Evolutionary conservation across 2,797 vertebrate genomes (phyloP).

Genomic region (Girardinus metallicus): DNA sequence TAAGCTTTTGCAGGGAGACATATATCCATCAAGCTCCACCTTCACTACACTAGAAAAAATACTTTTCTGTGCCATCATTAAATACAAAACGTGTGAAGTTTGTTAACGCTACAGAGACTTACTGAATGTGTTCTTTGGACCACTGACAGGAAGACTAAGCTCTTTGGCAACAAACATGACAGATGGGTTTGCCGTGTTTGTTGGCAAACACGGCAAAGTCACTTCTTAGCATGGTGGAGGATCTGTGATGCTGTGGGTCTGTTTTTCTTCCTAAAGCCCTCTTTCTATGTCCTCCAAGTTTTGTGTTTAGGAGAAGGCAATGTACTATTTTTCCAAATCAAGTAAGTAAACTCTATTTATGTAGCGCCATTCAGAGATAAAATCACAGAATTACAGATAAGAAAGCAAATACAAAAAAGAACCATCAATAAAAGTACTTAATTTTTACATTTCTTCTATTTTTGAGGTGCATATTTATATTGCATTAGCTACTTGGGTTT

Average conservation of each 20-base stretch:
- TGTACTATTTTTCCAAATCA: not conserved
- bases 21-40: not conserved
- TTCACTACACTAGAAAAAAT: not conserved
- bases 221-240: not conserved
- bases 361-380: too few species aligned
- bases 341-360: too few species aligned
- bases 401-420: too few species aligned
- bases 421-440: not conserved
- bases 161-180: not conserved
- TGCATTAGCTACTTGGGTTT: not conserved
- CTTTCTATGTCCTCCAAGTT: not conserved
- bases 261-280: not conserved
- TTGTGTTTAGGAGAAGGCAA: not conserved
- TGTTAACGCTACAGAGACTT: not conserved
- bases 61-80: not conserved
- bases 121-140: not conserved
- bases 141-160: not conserved
- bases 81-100: not conserved
- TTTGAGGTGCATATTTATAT: not conserved
- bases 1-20: not conserved
- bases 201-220: not conserved
- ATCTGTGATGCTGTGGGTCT: not conserved
- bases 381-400: too few species aligned
- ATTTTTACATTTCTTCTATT: not conserved
- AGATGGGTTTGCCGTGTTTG: not conserved